A percentile compares a stretch with the other conserved stretches of the same genome.
These are phyloP conservation scores for Steinernema carpocapsae DNA, from an alignment of 2,888 invertebrate species.

Conservation along the genomic window DNA sequence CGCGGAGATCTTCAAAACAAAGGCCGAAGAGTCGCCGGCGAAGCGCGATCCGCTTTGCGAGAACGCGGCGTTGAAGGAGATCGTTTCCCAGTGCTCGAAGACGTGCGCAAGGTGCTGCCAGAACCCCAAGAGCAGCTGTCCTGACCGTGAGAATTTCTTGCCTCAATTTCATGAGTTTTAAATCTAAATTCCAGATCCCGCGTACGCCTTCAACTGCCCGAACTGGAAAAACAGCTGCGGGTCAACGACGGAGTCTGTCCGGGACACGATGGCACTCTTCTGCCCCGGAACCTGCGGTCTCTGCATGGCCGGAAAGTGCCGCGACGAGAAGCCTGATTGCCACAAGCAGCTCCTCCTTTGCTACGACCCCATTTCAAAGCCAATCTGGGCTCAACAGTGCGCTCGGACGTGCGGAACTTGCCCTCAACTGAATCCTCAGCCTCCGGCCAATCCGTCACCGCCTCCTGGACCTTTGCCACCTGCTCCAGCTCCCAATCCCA, in stretches of 20 bases:
- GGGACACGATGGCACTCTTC: not conserved
- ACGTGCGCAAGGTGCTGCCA: conserved; percentile 53
- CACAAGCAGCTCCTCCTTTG: not conserved
- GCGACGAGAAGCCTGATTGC: conserved; percentile 53
- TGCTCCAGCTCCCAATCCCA: too few relatives aligned
- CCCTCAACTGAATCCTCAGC: too few relatives aligned
- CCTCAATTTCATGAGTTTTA: not conserved
- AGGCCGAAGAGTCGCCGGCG: not conserved
- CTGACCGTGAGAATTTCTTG: conserved; percentile 44
- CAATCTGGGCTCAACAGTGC: not conserved
- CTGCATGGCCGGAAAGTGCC: conserved; percentile 47
- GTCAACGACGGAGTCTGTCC: not conserved
- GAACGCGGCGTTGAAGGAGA: conserved; percentile 52
- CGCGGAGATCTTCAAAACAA: not conserved
- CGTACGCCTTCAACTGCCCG: not conserved
- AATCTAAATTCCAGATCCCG: not conserved
- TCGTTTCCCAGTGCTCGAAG: conserved; percentile 51
- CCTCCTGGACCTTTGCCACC: too few relatives aligned
- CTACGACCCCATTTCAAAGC: not conserved
- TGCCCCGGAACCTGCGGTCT: conserved; percentile 51
- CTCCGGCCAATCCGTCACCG: too few relatives aligned
- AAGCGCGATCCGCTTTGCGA: conserved; percentile 49
- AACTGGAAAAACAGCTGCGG: not conserved
- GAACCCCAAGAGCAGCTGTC: conserved; percentile 48
- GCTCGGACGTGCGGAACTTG: not conserved